Percentiles rank a stretch among this genome's conserved stretches.
phyloP scores from a whole-genome alignment of 1,140 invertebrate genomes.

The Cheumatopsyche charites region DNA sequence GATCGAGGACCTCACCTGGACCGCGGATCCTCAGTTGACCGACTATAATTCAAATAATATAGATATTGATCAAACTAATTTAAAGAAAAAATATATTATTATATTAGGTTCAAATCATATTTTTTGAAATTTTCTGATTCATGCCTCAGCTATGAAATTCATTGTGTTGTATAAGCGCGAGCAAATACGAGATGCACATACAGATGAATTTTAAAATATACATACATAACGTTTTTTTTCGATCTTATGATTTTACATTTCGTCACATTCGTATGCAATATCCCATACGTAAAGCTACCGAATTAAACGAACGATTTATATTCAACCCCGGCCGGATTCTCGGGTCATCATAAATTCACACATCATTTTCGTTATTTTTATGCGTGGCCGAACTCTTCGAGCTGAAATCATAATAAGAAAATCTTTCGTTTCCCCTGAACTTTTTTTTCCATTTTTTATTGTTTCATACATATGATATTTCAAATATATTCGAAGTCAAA shows the following conservation, averaged over 20 bases:
- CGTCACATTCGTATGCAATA: conserved; percentile 32
- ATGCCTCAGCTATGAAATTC: too few species aligned
- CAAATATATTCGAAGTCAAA: too few species aligned
- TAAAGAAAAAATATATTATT: too few species aligned
- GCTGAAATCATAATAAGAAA: too few species aligned
- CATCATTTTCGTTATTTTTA: conserved; percentile 45
- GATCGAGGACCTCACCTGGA: conserved; percentile 21
- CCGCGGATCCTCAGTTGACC: background rate
- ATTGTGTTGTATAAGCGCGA: too few species aligned
- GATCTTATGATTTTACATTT: background rate
- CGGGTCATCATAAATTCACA: conserved; percentile 46
- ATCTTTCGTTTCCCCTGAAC: background rate
- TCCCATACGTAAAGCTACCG: conserved; percentile 42
- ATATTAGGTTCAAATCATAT: too few species aligned
- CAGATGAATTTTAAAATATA: too few species aligned
- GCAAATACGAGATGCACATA: background rate
- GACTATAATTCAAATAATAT: background rate
- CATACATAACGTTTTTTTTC: too few species aligned
- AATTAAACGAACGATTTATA: conserved; percentile 47
- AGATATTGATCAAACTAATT: too few species aligned
- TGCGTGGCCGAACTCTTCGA: background rate
- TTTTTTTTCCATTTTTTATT: conserved; percentile 1
- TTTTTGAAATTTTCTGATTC: too few species aligned
- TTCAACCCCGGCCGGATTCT: conserved; percentile 41
- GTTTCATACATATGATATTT: too few species aligned